Conservation (phyloP, 2,797 vertebrate species). For the Phoxinus dragarum region DNA sequence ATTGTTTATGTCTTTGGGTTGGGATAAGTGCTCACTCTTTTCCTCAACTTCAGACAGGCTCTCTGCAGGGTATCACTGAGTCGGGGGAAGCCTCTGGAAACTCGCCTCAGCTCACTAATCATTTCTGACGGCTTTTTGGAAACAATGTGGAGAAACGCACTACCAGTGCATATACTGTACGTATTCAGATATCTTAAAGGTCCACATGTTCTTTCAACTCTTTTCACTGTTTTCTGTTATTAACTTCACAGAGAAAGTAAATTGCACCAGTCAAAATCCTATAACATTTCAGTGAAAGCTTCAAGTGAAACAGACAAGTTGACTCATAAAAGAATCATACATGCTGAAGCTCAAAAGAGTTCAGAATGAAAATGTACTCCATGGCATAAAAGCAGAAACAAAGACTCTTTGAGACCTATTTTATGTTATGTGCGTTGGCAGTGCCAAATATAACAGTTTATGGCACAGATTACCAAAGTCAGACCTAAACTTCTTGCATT, state of each 20-base stretch:
- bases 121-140: conserved; percentile 53
- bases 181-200: conserved; percentile 33
- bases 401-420: conserved; percentile 31
- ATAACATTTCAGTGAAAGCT: conserved; percentile 10
- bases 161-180: conserved; percentile 17
- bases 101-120: conserved; percentile 51
- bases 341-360: conserved; percentile 2
- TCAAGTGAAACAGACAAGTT: conserved; percentile 16
- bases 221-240: conserved; percentile 22
- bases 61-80: conserved; percentile 46
- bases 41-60: conserved; percentile 42
- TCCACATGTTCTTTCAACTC: conserved; percentile 19
- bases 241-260: conserved; percentile 28
- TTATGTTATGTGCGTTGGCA: conserved; percentile 50
- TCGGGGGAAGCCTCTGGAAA: conserved; percentile 53
- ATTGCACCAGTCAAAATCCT: conserved; percentile 30
- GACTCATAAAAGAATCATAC: conserved; percentile 15
- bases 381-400: conserved; percentile 29
- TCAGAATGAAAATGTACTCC: background rate
- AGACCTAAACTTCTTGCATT: conserved; percentile 40
- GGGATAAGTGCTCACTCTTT: background rate
- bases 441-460: conserved; percentile 39
- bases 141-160: conserved; percentile 34
- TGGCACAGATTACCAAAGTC: conserved; percentile 47
- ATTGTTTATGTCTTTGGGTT: conserved; percentile 5